phyloP scores from a whole-genome alignment of 2,888 invertebrate genomes.

The Empis stercorea region DNA sequence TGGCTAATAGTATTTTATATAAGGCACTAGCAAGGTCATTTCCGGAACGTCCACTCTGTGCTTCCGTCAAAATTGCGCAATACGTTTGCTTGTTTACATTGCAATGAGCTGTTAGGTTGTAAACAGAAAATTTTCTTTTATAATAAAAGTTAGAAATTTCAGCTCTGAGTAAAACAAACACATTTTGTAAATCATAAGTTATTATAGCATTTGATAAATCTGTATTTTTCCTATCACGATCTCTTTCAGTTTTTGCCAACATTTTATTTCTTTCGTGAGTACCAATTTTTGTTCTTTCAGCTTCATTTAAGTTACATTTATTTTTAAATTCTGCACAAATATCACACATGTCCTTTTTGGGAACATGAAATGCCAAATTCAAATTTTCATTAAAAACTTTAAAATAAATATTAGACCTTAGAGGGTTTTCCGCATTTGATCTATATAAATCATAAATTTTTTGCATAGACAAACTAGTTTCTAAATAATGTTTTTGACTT shows the following conservation, averaged over 20 bases:
- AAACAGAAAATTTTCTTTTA: slow-evolving; percentile 5
- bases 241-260: background rate
- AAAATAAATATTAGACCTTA: background rate
- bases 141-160: background rate
- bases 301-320: background rate
- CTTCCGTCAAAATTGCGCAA: background rate
- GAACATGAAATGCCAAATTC: background rate
- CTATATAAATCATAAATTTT: slow-evolving; percentile 11
- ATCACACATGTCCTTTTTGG: background rate
- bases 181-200: background rate
- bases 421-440: background rate
- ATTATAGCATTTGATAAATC: background rate
- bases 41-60: background rate
- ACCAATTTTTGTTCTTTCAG: background rate
- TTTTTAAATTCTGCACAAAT: slow-evolving; percentile 1
- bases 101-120: slow-evolving; percentile 8
- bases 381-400: slow-evolving; percentile 2
- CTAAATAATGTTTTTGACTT: slow-evolving; percentile 9
- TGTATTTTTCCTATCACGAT: slow-evolving; percentile 1
- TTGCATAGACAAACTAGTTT: slow-evolving; percentile 5
- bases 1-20: background rate
- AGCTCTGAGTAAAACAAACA: background rate
- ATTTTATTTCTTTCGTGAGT: background rate
- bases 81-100: slow-evolving; percentile 2
- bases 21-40: background rate